Conservation (phyloP, 2,113 vertebrate genomes). For the Telmatochromis brichardi region DNA sequence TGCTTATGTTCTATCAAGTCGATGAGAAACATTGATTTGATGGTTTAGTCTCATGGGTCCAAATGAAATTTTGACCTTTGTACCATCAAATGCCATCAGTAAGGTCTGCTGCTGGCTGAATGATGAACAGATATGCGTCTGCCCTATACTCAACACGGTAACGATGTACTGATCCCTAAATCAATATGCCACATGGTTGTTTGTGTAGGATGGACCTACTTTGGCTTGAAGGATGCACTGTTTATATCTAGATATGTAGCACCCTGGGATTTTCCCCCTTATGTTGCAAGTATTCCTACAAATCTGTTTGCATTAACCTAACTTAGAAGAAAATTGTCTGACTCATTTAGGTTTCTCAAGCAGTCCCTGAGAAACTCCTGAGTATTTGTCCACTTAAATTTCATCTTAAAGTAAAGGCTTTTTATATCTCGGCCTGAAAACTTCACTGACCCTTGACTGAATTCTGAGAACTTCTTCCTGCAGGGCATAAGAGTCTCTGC, state of each 20-base stretch:
- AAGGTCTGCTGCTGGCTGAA: not conserved
- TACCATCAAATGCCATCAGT: conserved; percentile 12
- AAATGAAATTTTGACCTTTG: conserved; percentile 21
- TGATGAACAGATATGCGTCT: not conserved
- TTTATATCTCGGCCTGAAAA: not conserved
- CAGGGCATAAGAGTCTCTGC: conserved; percentile 2
- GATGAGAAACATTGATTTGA: conserved; percentile 17
- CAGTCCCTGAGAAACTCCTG: not conserved
- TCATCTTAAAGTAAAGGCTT: not conserved
- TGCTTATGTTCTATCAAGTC: conserved; percentile 14
- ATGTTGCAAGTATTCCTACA: not conserved
- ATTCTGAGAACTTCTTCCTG: not conserved
- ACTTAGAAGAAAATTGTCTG: not conserved
- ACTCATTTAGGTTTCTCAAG: not conserved
- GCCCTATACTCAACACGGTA: not conserved
- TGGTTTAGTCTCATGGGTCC: not conserved
- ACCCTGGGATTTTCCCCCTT: not conserved
- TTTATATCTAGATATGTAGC: not conserved
- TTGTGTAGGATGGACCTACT: not conserved
- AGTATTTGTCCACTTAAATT: not conserved
- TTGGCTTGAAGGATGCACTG: not conserved
- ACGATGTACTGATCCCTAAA: not conserved
- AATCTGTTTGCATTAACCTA: not conserved
- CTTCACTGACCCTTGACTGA: not conserved
- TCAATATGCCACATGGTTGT: not conserved